Evolutionary conservation across 2,888 invertebrate species (phyloP).

Genomic region (Halictus quadricinctus): DNA sequence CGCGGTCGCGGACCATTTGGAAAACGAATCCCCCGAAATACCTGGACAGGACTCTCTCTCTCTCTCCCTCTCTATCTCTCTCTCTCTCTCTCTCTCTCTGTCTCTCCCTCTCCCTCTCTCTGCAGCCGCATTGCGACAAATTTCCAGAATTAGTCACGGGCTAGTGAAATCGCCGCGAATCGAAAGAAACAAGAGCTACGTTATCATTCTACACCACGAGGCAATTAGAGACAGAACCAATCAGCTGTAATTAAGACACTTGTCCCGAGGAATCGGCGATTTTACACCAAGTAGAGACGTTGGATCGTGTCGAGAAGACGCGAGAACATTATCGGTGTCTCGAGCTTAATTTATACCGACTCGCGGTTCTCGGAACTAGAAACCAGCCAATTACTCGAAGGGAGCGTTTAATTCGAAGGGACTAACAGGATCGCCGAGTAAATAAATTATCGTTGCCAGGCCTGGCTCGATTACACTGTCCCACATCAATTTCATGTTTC

Average conservation of each 20-base stretch:
- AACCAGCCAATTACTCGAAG: conserved; percentile 16
- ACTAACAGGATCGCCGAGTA: background rate
- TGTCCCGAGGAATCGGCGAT: background rate
- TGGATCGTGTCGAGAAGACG: background rate
- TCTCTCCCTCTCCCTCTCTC: background rate
- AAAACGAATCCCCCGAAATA: conserved; percentile 10
- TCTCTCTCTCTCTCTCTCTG: too few relatives aligned
- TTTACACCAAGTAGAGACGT: background rate
- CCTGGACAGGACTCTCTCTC: conserved; percentile 28
- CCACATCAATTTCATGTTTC: background rate
- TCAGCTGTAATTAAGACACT: background rate
- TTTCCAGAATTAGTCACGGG: conserved; percentile 8
- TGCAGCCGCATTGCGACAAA: conserved; percentile 61
- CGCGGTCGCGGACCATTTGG: conserved; percentile 2
- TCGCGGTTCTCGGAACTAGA: conserved; percentile 23
- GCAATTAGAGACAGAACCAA: background rate
- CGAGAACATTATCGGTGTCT: conserved; percentile 12
- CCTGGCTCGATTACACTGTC: background rate
- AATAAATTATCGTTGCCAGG: conserved; percentile 3
- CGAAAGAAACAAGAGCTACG: background rate
- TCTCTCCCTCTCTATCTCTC: too few relatives aligned
- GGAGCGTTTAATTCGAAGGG: conserved; percentile 8
- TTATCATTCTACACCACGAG: background rate
- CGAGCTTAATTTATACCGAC: conserved; percentile 11
- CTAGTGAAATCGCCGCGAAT: background rate